Base-by-base conservation (phyloP, 2,888 invertebrate genomes). In the Adineta ricciae region DNA sequence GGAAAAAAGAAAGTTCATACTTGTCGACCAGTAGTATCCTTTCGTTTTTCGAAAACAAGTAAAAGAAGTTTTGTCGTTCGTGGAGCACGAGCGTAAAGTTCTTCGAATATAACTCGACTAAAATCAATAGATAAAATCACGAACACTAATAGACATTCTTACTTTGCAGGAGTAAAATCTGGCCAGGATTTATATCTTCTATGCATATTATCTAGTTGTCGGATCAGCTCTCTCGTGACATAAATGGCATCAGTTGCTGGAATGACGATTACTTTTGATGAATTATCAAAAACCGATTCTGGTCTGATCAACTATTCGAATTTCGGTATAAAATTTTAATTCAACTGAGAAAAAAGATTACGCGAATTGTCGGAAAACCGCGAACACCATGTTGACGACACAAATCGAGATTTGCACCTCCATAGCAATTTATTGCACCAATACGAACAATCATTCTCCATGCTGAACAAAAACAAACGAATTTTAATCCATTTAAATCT, bases 341-440 rank as follows among this genome's bases (percentile, higher is more conserved):
- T n/a, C n/a, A n/a, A n/a, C n/a, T n/a, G n/a, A n/a, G n/a, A 46
- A 46, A 11, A 46, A 46, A 8, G 46, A 46, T 38, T 41, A 78
- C 78, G 24, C n/a, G 41, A n/a, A 38, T 11, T 24, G 38, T 38
- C n/a, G 78, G 78, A 78, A 41, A 78, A 36, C 41, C 78, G 19
- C 7, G 24, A 24, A 78, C n/a, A n/a, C 16, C 16, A 38, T 78
- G 41, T n/a, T 19, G 24, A 78, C 41, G 38, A 78, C 78, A 78
- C 4, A 78, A 1, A 4, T 41, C 24, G 0, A 36, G 1, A 78
- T 78, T 78, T 0, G 36, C 41, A 21, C 24, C 41, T 41, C 24
- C 21, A 24, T 78, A 41, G n/a, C 78, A 78, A 41, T 78, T 78
- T 24, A 78, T n/a, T 41, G 78, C 78, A n/a, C 41, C 78, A n/a